phyloP scores from a whole-genome alignment of 2,888 invertebrate species.

The Germaria angustata region DNA sequence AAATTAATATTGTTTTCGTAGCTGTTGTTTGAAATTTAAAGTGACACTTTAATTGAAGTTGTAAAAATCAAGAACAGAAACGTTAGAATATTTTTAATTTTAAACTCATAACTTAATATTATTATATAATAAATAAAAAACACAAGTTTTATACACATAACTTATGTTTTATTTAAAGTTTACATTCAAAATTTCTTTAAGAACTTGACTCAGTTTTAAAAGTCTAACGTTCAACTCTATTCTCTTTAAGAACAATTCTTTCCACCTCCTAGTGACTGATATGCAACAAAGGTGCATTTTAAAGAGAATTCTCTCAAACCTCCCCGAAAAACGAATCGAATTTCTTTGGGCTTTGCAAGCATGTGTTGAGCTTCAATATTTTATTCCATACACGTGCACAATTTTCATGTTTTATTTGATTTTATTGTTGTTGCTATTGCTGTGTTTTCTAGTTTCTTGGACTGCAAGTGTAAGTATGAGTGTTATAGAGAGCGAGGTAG shows the following conservation, averaged over 20 bases:
- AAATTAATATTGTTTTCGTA: too few relatives aligned
- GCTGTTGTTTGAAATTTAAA: too few relatives aligned
- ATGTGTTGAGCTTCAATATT: slow-evolving; percentile 42
- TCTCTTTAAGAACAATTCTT: slow-evolving; percentile 5
- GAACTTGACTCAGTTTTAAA: slow-evolving; percentile 27
- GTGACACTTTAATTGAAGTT: too few relatives aligned
- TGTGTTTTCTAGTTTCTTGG: slow-evolving; percentile 25
- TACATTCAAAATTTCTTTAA: slow-evolving; percentile 4
- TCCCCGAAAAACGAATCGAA: slow-evolving; percentile 49
- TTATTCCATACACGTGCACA: slow-evolving; percentile 66
- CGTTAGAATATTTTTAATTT: too few relatives aligned
- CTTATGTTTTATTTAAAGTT: too few relatives aligned
- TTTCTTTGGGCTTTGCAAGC: slow-evolving; percentile 22
- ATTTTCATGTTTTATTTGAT: slow-evolving; percentile 47
- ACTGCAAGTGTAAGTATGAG: not conserved
- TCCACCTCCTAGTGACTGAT: slow-evolving; percentile 27
- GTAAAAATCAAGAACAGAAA: too few relatives aligned
- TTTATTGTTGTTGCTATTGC: slow-evolving; percentile 3
- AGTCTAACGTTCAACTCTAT: not conserved
- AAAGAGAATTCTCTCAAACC: slow-evolving; percentile 61
- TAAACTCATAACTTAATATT: too few relatives aligned
- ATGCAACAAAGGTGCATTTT: slow-evolving; percentile 8
- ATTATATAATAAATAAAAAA: not conserved
- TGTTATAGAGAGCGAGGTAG: slow-evolving; percentile 1
- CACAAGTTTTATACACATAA: not conserved